A percentile compares a stretch with the other conserved stretches of the same genome.
These are phyloP conservation scores for Coilia nasus DNA, from an alignment of 2,797 vertebrate species.

Conservation along the genomic window DNA sequence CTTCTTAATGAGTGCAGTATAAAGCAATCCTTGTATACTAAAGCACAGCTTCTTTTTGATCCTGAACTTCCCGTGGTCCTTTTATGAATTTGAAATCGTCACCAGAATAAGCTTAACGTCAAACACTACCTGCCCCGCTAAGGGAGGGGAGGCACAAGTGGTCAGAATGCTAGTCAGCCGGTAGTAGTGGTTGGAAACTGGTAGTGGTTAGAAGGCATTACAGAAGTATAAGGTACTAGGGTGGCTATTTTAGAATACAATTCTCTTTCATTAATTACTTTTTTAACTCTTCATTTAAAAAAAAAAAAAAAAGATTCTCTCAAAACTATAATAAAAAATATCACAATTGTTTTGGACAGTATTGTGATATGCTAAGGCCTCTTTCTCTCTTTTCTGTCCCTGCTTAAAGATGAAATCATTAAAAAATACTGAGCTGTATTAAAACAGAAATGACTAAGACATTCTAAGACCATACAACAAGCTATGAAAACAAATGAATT, in stretches of 20 bases:
- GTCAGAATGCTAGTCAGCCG: slow-evolving; percentile 8
- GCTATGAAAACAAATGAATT: slow-evolving; percentile 12
- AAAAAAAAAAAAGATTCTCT: not conserved
- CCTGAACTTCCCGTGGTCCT: not conserved
- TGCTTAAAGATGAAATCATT: not conserved
- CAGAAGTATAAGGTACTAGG: not conserved
- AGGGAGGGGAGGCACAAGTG: not conserved
- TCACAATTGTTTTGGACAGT: not conserved
- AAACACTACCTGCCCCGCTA: not conserved
- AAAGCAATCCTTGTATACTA: not conserved
- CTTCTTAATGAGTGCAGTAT: slow-evolving; percentile 21
- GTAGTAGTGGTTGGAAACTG: slow-evolving; percentile 10
- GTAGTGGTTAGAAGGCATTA: slow-evolving; percentile 17
- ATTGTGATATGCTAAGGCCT: not conserved
- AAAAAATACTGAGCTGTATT: not conserved
- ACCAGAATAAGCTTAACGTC: not conserved
- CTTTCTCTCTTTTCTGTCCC: not conserved
- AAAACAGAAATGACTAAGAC: slow-evolving; percentile 11
- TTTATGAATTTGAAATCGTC: not conserved
- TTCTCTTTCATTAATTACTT: not conserved
- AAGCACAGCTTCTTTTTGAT: slow-evolving; percentile 19
- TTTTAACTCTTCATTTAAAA: not conserved
- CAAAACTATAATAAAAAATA: not conserved
- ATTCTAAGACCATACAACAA: not conserved
- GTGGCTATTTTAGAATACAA: not conserved